Percentiles rank a stretch among this genome's conserved stretches.
These are phyloP conservation scores for Xiphorhynchus elegans DNA, from an alignment of 2,113 vertebrate species.

Conservation along the genomic window DNA sequence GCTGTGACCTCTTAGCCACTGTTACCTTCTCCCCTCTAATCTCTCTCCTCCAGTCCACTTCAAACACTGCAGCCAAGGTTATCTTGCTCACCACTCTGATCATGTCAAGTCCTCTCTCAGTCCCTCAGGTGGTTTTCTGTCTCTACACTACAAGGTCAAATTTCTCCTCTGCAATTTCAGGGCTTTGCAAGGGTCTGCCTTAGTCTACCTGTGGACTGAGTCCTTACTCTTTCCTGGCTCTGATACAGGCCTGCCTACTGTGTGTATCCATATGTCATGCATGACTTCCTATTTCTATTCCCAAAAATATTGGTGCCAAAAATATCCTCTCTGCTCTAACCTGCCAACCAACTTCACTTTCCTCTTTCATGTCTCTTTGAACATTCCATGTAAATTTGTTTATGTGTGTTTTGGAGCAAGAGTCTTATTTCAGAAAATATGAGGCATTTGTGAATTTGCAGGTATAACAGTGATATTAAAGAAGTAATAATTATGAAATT, in stretches of 20 bases:
- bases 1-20: background rate
- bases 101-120: background rate
- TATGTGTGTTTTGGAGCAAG: background rate
- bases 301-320: background rate
- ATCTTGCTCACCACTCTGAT: background rate
- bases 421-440: background rate
- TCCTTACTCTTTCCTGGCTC: background rate
- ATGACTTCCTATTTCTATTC: background rate
- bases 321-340: background rate
- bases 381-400: background rate
- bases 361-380: background rate
- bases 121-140: background rate
- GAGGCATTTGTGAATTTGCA: background rate
- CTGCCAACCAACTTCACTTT: background rate
- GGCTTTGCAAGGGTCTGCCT: background rate
- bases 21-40: background rate
- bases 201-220: background rate
- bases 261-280: background rate
- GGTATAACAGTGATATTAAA: background rate
- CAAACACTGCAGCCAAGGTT: background rate
- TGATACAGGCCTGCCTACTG: background rate
- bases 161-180: constrained; percentile 7
- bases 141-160: constrained; percentile 19
- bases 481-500: background rate
- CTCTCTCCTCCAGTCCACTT: background rate